A percentile compares a stretch with the other conserved stretches of the same genome.
phyloP scores from a whole-genome alignment of 2,797 vertebrate genomes.

The Lacerta agilis region DNA sequence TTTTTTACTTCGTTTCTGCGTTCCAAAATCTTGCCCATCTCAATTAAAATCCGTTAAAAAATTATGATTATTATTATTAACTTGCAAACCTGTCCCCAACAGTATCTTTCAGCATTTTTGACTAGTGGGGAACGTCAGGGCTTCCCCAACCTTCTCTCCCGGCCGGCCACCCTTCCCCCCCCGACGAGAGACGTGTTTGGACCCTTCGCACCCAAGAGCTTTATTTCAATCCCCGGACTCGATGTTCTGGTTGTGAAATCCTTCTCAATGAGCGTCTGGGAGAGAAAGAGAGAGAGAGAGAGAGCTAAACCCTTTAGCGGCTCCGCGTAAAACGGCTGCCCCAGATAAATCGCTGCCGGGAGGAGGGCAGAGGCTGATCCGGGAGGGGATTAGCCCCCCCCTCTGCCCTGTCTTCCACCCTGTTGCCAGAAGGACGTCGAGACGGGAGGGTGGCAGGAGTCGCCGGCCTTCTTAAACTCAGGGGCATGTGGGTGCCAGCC shows the following conservation, averaged over 20 bases:
- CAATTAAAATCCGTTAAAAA: no score
- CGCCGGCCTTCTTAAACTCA: no score
- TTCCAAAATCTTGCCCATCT: no score
- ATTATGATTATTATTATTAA: no score
- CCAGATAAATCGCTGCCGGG: slow-evolving; percentile 18
- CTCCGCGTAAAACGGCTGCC: slow-evolving; percentile 21
- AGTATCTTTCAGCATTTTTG: no score
- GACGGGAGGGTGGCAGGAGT: no score
- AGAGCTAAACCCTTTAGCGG: slow-evolving; percentile 66
- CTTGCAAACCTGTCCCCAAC: no score
- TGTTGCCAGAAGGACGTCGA: neutral
- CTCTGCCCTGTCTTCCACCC: neutral
- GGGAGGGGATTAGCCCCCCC: neutral
- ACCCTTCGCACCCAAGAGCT: neutral
- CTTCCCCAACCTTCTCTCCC: neutral
- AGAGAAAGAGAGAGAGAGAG: slow-evolving; percentile 63
- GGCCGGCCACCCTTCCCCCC: neutral
- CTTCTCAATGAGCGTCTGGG: slow-evolving; percentile 58
- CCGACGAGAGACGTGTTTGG: fast-evolving
- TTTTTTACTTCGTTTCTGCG: no score
- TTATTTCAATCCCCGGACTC: slow-evolving; percentile 63
- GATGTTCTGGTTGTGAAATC: slow-evolving; percentile 72
- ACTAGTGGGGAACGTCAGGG: fast-evolving
- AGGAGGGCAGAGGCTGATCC: neutral
- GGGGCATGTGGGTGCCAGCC: no score